Percentiles rank a stretch among this genome's conserved stretches.
phyloP scores from a whole-genome alignment of 1,140 invertebrate species.

The Drosophila busckii region DNA sequence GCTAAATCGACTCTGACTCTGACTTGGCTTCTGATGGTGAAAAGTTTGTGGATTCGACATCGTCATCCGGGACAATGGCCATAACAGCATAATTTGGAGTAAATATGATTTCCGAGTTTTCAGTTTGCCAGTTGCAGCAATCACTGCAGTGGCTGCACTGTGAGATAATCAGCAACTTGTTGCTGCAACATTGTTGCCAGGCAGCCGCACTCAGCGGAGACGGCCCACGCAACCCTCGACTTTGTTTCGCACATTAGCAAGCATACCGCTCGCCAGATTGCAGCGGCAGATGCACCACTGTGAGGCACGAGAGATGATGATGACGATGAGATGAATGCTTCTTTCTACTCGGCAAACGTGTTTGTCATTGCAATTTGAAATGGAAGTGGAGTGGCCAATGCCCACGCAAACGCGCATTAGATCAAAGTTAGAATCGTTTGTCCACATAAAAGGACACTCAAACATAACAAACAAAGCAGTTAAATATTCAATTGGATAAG shows the following conservation, averaged over 20 bases:
- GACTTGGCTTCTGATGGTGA: slow-evolving; percentile 24
- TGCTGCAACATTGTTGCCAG: slow-evolving; percentile 34
- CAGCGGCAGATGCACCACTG: slow-evolving; percentile 51
- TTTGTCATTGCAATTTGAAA: slow-evolving; percentile 44
- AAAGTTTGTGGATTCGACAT: slow-evolving; percentile 27
- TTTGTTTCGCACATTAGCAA: slow-evolving; percentile 50
- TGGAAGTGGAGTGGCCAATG: slow-evolving; percentile 3
- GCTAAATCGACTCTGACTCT: slow-evolving; percentile 22
- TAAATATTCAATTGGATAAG: slow-evolving; percentile 17
- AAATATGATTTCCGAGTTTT: slow-evolving; percentile 31
- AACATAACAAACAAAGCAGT: slow-evolving; percentile 7
- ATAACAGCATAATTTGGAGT: slow-evolving; percentile 45
- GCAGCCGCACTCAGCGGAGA: neutral
- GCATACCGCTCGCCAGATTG: slow-evolving; percentile 25
- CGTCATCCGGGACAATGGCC: slow-evolving; percentile 52
- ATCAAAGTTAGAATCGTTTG: slow-evolving; percentile 38
- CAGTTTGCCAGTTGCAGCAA: slow-evolving; percentile 31
- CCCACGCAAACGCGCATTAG: slow-evolving; percentile 35
- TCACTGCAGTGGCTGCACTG: neutral
- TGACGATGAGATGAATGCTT: slow-evolving; percentile 3
- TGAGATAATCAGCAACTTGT: slow-evolving; percentile 52
- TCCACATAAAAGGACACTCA: slow-evolving; percentile 30
- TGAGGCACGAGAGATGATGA: slow-evolving; percentile 40
- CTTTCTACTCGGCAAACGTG: slow-evolving; percentile 34
- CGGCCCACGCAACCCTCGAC: slow-evolving; percentile 46